phyloP scores from a whole-genome alignment of 2,113 vertebrate species.

The Meriones unguiculatus region DNA sequence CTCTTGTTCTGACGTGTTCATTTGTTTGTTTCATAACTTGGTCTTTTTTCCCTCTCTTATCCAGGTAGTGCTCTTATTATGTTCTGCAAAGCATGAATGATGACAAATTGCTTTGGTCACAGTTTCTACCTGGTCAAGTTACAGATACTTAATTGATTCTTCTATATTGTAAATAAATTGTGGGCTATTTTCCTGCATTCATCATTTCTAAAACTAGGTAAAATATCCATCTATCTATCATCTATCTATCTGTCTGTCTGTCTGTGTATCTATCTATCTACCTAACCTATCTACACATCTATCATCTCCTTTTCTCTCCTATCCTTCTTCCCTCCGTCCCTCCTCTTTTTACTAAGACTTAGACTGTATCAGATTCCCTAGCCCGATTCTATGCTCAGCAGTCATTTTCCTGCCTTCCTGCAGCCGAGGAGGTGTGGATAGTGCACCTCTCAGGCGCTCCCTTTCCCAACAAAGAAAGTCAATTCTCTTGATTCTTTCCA shows the following conservation, averaged over 20 bases:
- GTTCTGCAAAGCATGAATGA: not conserved
- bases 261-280: not conserved
- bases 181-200: not conserved
- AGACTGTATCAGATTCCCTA: not conserved
- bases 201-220: not conserved
- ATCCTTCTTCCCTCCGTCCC: not conserved
- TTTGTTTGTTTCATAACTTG: not conserved
- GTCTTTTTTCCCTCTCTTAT: not conserved
- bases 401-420: not conserved
- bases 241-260: not conserved
- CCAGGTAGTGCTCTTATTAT: slow-evolving; percentile 16
- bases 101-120: not conserved
- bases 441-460: not conserved
- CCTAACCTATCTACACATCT: not conserved
- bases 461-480: not conserved
- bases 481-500: not conserved
- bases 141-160: slow-evolving; percentile 14
- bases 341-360: not conserved
- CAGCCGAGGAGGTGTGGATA: accelerated
- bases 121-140: not conserved
- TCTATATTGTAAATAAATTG: not conserved
- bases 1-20: not conserved
- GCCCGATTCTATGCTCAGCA: not conserved
- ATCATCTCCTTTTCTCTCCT: not conserved
- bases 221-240: not conserved